Evolutionary conservation across 1,140 invertebrate species (phyloP).

Genomic region (Andricus grossulariae): DNA sequence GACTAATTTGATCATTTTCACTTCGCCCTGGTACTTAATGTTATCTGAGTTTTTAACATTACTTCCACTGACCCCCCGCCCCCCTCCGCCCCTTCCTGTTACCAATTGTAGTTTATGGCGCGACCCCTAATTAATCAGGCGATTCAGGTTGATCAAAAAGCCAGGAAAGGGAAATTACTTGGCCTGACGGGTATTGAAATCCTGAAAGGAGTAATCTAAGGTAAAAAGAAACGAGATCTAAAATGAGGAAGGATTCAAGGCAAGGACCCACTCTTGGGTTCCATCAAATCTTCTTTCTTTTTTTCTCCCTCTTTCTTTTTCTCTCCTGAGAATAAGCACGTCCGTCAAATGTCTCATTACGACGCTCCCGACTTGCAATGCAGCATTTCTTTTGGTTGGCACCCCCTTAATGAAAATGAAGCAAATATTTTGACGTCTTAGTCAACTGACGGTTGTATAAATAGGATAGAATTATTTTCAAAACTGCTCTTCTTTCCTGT

Average conservation of each 20-base stretch:
- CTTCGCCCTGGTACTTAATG: too few relatives aligned
- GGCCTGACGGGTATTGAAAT: constrained; percentile 18
- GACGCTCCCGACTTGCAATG: constrained; percentile 37
- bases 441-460: constrained; percentile 1
- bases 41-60: too few relatives aligned
- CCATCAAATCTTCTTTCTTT: not conserved
- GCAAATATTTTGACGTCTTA: constrained; percentile 51
- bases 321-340: constrained; percentile 64
- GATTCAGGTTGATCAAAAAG: constrained; percentile 7
- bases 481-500: not conserved
- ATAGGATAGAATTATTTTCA: not conserved
- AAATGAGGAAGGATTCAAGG: constrained; percentile 5
- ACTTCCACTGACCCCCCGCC: too few relatives aligned
- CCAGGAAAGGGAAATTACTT: constrained; percentile 24
- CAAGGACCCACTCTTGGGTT: constrained; percentile 9
- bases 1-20: too few relatives aligned
- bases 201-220: constrained; percentile 23
- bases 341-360: constrained; percentile 70
- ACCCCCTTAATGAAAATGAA: constrained; percentile 58
- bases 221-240: not conserved
- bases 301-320: constrained; percentile 42
- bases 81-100: too few relatives aligned
- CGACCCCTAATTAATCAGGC: constrained; percentile 1
- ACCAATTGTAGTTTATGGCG: not conserved
- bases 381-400: constrained; percentile 35